Conservation (phyloP, 2,888 invertebrate species). For the Drosophila tanythrix region DNA sequence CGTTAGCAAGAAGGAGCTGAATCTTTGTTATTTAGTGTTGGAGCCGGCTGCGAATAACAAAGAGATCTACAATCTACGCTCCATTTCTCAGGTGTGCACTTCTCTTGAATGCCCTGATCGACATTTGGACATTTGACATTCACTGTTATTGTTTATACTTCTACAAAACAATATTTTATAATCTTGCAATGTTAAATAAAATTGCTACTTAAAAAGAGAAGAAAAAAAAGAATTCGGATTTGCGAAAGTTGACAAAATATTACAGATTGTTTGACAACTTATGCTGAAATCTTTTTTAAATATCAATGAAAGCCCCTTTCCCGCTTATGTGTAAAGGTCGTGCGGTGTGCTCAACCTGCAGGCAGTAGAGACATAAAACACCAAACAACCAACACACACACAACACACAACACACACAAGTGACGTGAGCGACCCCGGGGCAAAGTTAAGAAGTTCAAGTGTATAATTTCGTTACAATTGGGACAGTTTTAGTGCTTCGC, state of each 20-base stretch:
- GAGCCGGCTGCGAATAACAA: no score
- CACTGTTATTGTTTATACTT: no score
- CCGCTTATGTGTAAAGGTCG: not conserved
- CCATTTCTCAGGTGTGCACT: no score
- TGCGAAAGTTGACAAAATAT: not conserved
- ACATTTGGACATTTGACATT: no score
- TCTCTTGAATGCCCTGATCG: no score
- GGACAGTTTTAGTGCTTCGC: conserved; percentile 79
- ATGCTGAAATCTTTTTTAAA: not conserved
- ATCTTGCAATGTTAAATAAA: no score
- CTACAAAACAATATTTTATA: no score
- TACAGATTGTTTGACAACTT: not conserved
- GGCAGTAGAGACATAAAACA: conserved; percentile 27
- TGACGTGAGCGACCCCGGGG: conserved; percentile 28
- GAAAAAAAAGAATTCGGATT: not conserved
- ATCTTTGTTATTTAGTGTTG: no score
- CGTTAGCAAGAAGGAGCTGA: no score
- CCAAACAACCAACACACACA: conserved; percentile 27
- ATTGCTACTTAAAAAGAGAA: no score
- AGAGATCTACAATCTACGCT: no score
- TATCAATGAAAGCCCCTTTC: not conserved
- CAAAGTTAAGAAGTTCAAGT: conserved; percentile 79
- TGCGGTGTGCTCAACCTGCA: conserved; percentile 20
- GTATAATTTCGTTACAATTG: conserved; percentile 78
- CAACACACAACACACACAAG: conserved; percentile 5